Evolutionary conservation across 2,888 invertebrate species (phyloP).

Genomic region (Habrosyne pyritoides): DNA sequence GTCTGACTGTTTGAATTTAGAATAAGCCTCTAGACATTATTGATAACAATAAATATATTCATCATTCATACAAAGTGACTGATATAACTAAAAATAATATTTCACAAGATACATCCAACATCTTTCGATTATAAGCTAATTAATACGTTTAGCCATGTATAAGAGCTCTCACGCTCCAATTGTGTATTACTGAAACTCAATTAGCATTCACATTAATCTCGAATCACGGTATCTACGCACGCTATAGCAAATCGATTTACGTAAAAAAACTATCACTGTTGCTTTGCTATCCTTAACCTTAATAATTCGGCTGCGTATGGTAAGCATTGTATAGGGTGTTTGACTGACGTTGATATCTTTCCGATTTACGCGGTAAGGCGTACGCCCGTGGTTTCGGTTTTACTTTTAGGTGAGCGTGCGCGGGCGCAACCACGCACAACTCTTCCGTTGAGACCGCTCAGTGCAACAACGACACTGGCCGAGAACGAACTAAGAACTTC

Average conservation of each 20-base stretch:
- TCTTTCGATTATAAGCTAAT: conserved; percentile 28
- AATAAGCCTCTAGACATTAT: neutral
- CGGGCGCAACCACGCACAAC: conserved; percentile 65
- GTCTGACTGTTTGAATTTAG: too few species aligned
- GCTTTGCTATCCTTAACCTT: conserved; percentile 78
- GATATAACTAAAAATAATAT: conserved; percentile 11
- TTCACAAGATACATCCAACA: conserved; percentile 10
- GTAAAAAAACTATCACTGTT: conserved; percentile 45
- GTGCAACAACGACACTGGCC: conserved; percentile 74
- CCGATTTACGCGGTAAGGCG: conserved; percentile 52
- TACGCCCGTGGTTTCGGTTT: conserved; percentile 63
- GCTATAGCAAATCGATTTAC: conserved; percentile 58
- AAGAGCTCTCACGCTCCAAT: conserved; percentile 60
- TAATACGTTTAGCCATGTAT: conserved; percentile 29
- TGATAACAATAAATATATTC: too few species aligned
- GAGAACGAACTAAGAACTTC: conserved; percentile 76
- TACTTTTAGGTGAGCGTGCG: conserved; percentile 75
- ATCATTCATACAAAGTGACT: neutral
- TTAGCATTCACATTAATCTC: conserved; percentile 45
- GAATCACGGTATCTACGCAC: conserved; percentile 39
- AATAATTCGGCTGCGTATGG: conserved; percentile 44
- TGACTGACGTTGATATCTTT: conserved; percentile 56
- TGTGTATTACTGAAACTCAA: conserved; percentile 45
- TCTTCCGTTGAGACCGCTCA: conserved; percentile 72
- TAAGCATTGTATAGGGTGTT: conserved; percentile 59